Base-by-base conservation (phyloP, 35 echinoderm and acorn worm species). In the Apostichopus californicus region DNA sequence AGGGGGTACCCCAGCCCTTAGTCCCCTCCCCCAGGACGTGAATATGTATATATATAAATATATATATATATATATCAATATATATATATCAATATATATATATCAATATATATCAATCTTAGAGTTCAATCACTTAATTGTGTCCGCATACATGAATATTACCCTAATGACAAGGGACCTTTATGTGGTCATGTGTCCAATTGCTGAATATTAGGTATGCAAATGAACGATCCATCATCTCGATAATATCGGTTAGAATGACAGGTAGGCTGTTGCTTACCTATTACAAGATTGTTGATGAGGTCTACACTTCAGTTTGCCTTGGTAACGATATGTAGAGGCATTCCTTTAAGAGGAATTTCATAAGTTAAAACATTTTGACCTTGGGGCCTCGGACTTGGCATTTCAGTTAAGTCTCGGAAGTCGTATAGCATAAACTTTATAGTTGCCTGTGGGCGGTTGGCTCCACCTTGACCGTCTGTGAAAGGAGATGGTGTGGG, bases 351-450 rank as follows among this genome's bases (percentile, higher is more conserved):
- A 25, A 75, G 54, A 55, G 54, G 81, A 20, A 60, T 85, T 8
- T 58, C 10, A 24, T 6, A 85, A 56, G 55, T 59, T 17, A 56
- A 85, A 55, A 58, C 52, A 85, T 59, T 18, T 85, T 85, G 81
- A 85, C 55, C 23, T 85, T 85, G 81, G 46, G 53, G 34, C 12
- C 71, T 75, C 17, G 71, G 71, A 75, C 71, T 75, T 75, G 71
- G 21, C 17, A 75, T 75, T 75, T 75, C 5, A 14, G 17, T 14
- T 20, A 75, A 75, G 71, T 22, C n/a, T 75, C 7, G n/a, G 3
- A 24, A 75, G 71, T 75, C 71, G 14, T 18, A 11, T 11, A 46
- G 34, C 11, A 68, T 11, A 11, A 18, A 68, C 64, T 68, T 68
- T 2, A 68, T 68, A 68, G 11, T 18, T 75, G 71, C 14, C 71